Base-by-base conservation (phyloP, 2,113 vertebrate species). In the Narcine bancroftii region DNA sequence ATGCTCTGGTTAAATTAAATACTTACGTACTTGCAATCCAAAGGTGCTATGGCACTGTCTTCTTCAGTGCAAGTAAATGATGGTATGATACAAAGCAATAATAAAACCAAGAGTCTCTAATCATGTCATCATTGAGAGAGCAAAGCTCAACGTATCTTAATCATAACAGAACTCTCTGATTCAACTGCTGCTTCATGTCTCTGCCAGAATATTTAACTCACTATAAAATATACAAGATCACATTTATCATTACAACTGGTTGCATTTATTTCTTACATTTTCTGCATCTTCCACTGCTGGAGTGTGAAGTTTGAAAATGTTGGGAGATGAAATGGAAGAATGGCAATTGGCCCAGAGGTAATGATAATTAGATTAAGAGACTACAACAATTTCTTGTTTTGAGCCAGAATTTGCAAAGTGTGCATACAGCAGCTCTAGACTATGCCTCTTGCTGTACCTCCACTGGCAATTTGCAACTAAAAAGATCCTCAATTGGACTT, bases 161-260 rank as follows among this genome's bases (percentile, higher is more conserved):
- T 87, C 7, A 10, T 87, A 87, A 87, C 72, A 39, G n/a, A 63
- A 63, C 15, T 39, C 53, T 87, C 4, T 36, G n/a, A 85, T 87
- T 60, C 50, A 60, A 63, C 60, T 60, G 21, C 33, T 19, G 53
- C 53, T 63, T 87, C 53, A 63, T 63, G 60, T 36, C 53, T 63
- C 81, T 87, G 81, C 81, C n/a, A 87, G 33, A 33, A 60, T 60
- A 60, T 3, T 85, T 56, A 47, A 87, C 53, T 83, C 81, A 87
- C 19, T 21, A 87, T 17, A 36, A 87, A 60, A 87, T 83, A 87
- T 56, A 63, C 33, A 87, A 87, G 81, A 56, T 87, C 79, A 83
- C 47, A 83, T 47, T 53, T 33, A 83, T 83, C n/a, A 36, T 19
- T 87, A 87, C 15, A 87, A 17, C 81, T 75, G 36, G 72, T 75